A percentile compares a stretch with the other conserved stretches of the same genome.
Conservation (phyloP, 2,888 invertebrate genomes). For the Protodeltote pygarga region DNA sequence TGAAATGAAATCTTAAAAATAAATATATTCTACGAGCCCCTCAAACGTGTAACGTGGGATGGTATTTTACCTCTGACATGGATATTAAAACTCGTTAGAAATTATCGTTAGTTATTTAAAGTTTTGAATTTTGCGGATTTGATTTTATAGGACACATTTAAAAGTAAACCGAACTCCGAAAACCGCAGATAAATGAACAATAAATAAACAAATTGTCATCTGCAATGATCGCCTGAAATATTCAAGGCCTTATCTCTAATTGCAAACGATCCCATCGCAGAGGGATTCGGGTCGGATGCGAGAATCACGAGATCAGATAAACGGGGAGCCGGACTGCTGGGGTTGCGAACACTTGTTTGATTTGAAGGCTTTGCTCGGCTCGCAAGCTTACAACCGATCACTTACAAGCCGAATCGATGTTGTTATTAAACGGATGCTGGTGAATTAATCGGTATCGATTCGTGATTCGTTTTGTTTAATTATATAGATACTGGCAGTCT, state of each 20-base stretch:
- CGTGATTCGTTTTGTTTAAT: conserved; percentile 39
- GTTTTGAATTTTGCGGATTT: no score
- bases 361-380: conserved; percentile 61
- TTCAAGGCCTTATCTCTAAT: conserved; percentile 61
- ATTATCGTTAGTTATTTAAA: no score
- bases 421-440: conserved; percentile 46
- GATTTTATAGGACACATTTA: no score
- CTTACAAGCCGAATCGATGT: conserved; percentile 53
- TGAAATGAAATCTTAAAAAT: no score
- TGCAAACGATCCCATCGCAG: conserved; percentile 55
- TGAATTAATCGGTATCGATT: conserved; percentile 31
- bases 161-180: no score
- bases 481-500: conserved; percentile 33
- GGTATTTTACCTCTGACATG: no score
- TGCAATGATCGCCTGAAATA: conserved; percentile 50
- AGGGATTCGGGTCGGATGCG: conserved; percentile 50
- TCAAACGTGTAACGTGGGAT: no score
- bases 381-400: conserved; percentile 61
- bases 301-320: conserved; percentile 63
- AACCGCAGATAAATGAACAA: not conserved
- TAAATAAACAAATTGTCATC: conserved; percentile 54
- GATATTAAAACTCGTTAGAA: no score
- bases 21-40: no score
- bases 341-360: conserved; percentile 71
- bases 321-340: conserved; percentile 50